phyloP scores from a whole-genome alignment of 2,113 vertebrate genomes.

The Chionodraco myersi region DNA sequence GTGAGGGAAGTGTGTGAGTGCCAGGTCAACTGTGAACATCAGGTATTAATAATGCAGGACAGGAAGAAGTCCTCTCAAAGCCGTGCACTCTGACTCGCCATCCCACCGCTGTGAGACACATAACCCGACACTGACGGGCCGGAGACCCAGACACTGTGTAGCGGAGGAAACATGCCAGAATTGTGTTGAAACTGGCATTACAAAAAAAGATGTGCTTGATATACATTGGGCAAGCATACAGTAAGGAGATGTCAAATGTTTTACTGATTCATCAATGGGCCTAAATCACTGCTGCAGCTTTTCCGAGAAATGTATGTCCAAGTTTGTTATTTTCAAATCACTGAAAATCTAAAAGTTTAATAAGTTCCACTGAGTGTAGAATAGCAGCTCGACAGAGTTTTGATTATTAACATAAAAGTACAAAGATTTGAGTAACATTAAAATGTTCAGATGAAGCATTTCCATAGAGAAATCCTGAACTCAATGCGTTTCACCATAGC shows the following conservation, averaged over 20 bases:
- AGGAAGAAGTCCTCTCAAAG: conserved; percentile 54
- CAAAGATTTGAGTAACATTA: too few species aligned
- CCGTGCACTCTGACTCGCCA: conserved; percentile 2
- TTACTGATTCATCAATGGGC: too few species aligned
- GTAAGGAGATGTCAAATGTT: not conserved
- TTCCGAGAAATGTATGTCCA: too few species aligned
- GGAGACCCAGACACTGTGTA: not conserved
- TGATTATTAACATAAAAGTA: too few species aligned
- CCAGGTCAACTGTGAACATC: conserved; percentile 78
- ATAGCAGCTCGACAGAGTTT: too few species aligned
- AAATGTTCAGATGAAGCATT: too few species aligned
- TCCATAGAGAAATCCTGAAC: too few species aligned
- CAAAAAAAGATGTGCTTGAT: not conserved
- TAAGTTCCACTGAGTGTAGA: too few species aligned
- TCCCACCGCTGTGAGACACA: conserved; percentile 13
- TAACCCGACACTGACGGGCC: conserved; percentile 1
- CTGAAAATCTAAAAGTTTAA: too few species aligned
- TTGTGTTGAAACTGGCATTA: rapidly evolving
- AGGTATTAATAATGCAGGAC: conserved; percentile 75
- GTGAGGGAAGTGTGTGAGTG: conserved; percentile 43
- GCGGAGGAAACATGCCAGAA: not conserved
- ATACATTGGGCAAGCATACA: not conserved
- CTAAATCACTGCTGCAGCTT: too few species aligned
- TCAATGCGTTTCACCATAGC: too few species aligned
- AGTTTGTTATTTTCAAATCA: too few species aligned